Conservation (phyloP, 2,888 invertebrate species). For the Abscondita cerata region DNA sequence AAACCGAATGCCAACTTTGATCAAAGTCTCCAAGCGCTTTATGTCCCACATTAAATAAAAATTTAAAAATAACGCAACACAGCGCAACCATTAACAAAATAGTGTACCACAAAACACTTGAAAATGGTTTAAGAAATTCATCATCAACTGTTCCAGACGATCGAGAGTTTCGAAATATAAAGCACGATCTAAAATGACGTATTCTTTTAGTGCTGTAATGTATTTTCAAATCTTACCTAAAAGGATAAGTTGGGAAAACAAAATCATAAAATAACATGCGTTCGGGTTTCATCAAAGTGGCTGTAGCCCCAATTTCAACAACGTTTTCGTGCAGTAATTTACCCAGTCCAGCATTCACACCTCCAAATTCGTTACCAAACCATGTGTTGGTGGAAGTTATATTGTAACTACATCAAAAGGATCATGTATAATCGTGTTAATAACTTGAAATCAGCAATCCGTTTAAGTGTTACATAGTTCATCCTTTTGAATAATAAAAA, state of each 20-base stretch:
- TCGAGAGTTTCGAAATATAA: conserved; percentile 50
- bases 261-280: conserved; percentile 37
- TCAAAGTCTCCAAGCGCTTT: conserved; percentile 52
- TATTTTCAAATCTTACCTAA: conserved; percentile 44
- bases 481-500: too few relatives aligned
- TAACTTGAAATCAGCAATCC: too few relatives aligned
- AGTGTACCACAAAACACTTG: conserved; percentile 56
- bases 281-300: conserved; percentile 12
- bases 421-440: too few relatives aligned
- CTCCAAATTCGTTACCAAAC: conserved; percentile 46
- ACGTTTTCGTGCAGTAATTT: conserved; percentile 43
- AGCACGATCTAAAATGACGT: conserved; percentile 44
- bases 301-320: conserved; percentile 44
- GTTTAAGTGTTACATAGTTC: too few relatives aligned
- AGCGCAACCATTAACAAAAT: conserved; percentile 50
- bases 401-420: too few relatives aligned
- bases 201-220: not conserved
- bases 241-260: conserved; percentile 47
- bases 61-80: conserved; percentile 54
- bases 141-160: conserved; percentile 47
- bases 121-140: conserved; percentile 61
- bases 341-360: conserved; percentile 47
- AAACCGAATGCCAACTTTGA: conserved; percentile 58
- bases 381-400: conserved; percentile 36
- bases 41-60: conserved; percentile 54